Conservation (phyloP, 2,888 invertebrate species). For the Ennomos fuscantarius region DNA sequence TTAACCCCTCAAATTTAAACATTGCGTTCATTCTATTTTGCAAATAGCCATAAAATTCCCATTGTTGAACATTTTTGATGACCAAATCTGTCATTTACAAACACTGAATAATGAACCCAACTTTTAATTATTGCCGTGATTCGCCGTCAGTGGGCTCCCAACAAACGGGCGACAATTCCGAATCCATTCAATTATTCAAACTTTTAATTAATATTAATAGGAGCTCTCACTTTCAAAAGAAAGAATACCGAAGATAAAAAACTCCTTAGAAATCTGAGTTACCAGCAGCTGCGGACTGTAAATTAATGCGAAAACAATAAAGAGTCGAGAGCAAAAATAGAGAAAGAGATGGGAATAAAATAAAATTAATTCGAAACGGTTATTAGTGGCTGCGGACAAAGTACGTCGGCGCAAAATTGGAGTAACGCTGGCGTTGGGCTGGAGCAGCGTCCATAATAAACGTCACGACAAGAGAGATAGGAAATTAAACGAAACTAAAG, state of each 20-base stretch:
- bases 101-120: constrained; percentile 71
- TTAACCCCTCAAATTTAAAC: not conserved
- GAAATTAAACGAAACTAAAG: constrained; percentile 83
- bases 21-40: not conserved
- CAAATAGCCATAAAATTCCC: constrained; percentile 20
- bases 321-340: constrained; percentile 73
- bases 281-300: constrained; percentile 80
- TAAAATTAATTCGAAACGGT: constrained; percentile 76
- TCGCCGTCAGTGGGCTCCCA: constrained; percentile 70
- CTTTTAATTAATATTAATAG: constrained; percentile 86
- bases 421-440: constrained; percentile 56
- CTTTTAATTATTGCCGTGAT: constrained; percentile 79
- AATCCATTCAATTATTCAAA: constrained; percentile 83
- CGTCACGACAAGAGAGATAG: constrained; percentile 78
- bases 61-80: constrained; percentile 38
- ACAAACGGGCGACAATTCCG: constrained; percentile 77
- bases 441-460: constrained; percentile 68
- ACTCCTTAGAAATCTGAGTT: constrained; percentile 80
- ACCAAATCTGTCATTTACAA: constrained; percentile 66
- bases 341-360: constrained; percentile 62
- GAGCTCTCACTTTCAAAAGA: constrained; percentile 80
- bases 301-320: constrained; percentile 84
- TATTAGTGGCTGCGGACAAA: constrained; percentile 75
- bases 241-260: constrained; percentile 82
- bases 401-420: constrained; percentile 51